Evolutionary conservation across 2,113 vertebrate species (phyloP).

Genomic region (Platanista minor): DNA sequence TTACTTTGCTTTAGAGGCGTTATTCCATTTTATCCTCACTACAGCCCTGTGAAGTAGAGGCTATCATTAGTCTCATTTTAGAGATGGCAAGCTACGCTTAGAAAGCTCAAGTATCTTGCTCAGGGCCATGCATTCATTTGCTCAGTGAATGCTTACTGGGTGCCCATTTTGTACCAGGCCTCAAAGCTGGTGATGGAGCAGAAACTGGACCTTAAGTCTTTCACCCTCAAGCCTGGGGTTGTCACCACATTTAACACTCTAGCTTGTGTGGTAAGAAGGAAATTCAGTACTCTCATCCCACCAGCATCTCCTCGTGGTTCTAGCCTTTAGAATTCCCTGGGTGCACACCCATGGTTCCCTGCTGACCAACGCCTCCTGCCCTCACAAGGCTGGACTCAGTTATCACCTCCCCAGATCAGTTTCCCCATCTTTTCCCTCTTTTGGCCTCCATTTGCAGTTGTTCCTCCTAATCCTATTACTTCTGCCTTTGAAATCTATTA

Average conservation of each 20-base stretch:
- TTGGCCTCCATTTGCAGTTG: not conserved
- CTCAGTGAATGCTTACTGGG: not conserved
- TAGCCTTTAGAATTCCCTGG: not conserved
- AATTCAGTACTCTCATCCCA: not conserved
- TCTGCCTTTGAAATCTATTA: not conserved
- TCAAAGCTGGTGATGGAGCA: not conserved
- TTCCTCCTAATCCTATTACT: not conserved
- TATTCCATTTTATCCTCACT: not conserved
- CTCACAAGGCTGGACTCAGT: not conserved
- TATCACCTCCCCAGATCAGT: not conserved
- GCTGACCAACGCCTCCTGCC: not conserved
- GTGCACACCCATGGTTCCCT: not conserved
- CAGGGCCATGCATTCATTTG: not conserved
- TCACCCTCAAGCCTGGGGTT: not conserved
- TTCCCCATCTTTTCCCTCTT: not conserved
- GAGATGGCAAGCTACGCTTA: not conserved
- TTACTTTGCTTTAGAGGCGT: not conserved
- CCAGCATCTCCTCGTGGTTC: not conserved
- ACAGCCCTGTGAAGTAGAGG: not conserved
- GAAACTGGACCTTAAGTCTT: not conserved
- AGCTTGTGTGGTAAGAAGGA: not conserved
- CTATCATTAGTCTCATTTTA: not conserved
- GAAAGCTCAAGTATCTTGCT: not conserved
- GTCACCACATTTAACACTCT: not conserved
- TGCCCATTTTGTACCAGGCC: not conserved